A percentile compares a stretch with the other conserved stretches of the same genome.
Evolutionary conservation across 1,140 invertebrate species (phyloP).

Genomic region (Drosophila guanche): DNA sequence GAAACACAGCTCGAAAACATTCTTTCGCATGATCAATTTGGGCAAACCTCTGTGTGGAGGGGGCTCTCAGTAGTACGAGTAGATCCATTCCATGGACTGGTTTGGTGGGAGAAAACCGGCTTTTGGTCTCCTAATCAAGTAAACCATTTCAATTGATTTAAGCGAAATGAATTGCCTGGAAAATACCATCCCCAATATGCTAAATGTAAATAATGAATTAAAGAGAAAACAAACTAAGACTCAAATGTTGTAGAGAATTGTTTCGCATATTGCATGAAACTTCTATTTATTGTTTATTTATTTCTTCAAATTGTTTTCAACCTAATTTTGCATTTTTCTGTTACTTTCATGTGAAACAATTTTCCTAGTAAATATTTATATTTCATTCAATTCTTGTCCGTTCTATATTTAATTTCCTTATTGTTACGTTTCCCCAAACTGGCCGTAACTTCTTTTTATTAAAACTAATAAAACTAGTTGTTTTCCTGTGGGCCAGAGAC

Average conservation of each 20-base stretch:
- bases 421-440: background rate
- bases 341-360: no score
- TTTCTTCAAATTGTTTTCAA: no score
- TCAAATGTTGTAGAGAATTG: no score
- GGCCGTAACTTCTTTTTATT: slow-evolving; percentile 43
- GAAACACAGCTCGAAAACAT: slow-evolving; percentile 55
- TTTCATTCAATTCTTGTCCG: no score
- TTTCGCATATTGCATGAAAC: no score
- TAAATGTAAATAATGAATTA: background rate
- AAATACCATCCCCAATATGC: slow-evolving; percentile 1
- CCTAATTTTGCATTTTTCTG: no score
- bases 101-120: slow-evolving; percentile 39
- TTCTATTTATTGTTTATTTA: no score
- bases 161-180: slow-evolving; percentile 24
- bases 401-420: no score
- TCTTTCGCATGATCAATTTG: slow-evolving; percentile 75
- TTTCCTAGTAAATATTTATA: no score
- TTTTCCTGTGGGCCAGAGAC: slow-evolving; percentile 28
- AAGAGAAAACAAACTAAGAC: background rate
- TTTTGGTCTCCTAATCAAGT: slow-evolving; percentile 24
- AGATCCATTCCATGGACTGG: slow-evolving; percentile 52
- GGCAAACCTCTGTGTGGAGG: slow-evolving; percentile 18
- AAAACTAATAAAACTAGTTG: slow-evolving; percentile 47
- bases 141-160: slow-evolving; percentile 20
- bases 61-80: slow-evolving; percentile 25